Evolutionary conservation across 2,888 invertebrate genomes (phyloP).

Genomic region (Phyllotreta striolata): DNA sequence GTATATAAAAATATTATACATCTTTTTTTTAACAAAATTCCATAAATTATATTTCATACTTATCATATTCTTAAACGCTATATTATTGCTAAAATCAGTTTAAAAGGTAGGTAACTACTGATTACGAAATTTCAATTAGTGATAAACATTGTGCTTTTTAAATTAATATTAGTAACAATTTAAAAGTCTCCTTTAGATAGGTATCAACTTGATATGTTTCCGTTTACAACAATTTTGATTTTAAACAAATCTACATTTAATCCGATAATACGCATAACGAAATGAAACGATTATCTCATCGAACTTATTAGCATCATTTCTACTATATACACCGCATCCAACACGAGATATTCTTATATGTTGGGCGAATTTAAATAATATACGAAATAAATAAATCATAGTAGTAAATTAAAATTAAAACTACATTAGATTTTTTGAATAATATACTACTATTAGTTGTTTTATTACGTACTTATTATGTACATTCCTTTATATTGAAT

Average conservation of each 20-base stretch:
- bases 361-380: too few relatives aligned
- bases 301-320: too few relatives aligned
- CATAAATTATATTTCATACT: slow-evolving; percentile 3
- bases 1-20: background rate
- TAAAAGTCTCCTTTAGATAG: slow-evolving; percentile 1
- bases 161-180: slow-evolving; percentile 8
- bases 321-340: too few relatives aligned
- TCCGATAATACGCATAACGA: background rate
- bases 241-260: slow-evolving; percentile 5
- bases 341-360: too few relatives aligned
- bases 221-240: slow-evolving; percentile 27
- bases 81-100: slow-evolving; percentile 1
- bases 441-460: background rate
- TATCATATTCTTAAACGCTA: background rate
- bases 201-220: slow-evolving; percentile 27
- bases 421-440: background rate
- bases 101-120: slow-evolving; percentile 6
- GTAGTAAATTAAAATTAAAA: too few relatives aligned
- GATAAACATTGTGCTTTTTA: slow-evolving; percentile 3
- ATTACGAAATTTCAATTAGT: background rate
- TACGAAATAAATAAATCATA: too few relatives aligned
- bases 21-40: background rate
- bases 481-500: slow-evolving; percentile 2
- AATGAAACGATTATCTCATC: too few relatives aligned
- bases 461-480: background rate